phyloP scores from a whole-genome alignment of 2,113 vertebrate genomes.

The Sus scrofa region DNA sequence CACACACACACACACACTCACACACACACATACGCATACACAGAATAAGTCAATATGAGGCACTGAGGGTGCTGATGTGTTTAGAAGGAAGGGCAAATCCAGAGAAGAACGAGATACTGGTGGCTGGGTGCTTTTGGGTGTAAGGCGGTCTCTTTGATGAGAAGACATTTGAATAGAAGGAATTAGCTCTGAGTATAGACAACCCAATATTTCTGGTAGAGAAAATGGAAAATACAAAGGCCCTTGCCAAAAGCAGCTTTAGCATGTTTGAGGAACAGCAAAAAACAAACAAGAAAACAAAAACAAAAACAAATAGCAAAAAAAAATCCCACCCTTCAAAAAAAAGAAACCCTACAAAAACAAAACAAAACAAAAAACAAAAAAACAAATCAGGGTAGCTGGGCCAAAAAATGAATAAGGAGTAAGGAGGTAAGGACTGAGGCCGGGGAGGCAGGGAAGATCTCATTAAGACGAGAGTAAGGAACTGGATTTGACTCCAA shows the following conservation, averaged over 20 bases:
- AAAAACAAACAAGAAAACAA: not conserved
- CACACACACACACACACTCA: not conserved
- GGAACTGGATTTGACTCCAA: not conserved
- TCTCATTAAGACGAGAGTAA: not conserved
- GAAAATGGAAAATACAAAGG: not conserved
- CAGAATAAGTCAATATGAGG: not conserved
- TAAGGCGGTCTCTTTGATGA: not conserved
- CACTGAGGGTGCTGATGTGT: not conserved
- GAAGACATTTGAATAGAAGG: not conserved
- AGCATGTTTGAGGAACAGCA: not conserved
- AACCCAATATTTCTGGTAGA: not conserved
- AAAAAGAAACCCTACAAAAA: not conserved
- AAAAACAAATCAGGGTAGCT: not conserved
- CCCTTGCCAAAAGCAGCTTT: not conserved
- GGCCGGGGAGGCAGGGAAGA: not conserved
- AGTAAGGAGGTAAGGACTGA: not conserved
- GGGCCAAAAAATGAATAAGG: too few relatives aligned
- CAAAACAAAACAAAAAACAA: not conserved
- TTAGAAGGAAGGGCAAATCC: not conserved
- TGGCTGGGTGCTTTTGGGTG: not conserved
- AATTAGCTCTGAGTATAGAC: not conserved
- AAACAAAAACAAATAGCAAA: not conserved
- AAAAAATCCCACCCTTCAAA: not conserved
- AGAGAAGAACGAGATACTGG: not conserved
- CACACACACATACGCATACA: not conserved